Conservation (phyloP, 2,113 vertebrate species). For the Dendrocopos noguchii region DNA sequence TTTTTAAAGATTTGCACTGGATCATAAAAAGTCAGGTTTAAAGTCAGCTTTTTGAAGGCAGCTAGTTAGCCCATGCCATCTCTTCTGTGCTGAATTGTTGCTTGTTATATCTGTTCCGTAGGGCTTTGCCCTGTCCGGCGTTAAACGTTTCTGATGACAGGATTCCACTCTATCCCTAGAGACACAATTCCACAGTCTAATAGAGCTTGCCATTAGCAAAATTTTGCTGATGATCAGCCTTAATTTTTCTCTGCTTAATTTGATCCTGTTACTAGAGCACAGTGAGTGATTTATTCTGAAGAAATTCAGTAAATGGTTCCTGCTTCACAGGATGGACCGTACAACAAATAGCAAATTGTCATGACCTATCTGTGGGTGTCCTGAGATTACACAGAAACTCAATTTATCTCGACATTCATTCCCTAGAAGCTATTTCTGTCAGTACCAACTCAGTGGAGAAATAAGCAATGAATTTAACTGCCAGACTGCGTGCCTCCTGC, state of each 20-base stretch:
- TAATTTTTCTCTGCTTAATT: slow-evolving; percentile 61
- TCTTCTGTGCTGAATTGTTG: neutral
- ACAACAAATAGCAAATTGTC: slow-evolving; percentile 63
- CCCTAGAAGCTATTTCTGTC: slow-evolving; percentile 59
- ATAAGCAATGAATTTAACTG: neutral
- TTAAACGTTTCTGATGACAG: slow-evolving; percentile 8
- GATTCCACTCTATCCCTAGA: slow-evolving; percentile 27
- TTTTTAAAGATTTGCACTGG: neutral
- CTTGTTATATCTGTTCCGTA: slow-evolving; percentile 1
- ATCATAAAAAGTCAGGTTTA: neutral
- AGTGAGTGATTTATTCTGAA: slow-evolving; percentile 58
- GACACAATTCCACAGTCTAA: slow-evolving; percentile 49
- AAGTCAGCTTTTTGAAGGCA: neutral
- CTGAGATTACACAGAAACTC: slow-evolving; percentile 57
- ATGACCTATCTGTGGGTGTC: slow-evolving; percentile 65
- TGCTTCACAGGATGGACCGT: slow-evolving; percentile 64
- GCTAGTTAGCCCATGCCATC: neutral
- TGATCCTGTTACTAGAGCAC: slow-evolving; percentile 34
- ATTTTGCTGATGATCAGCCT: slow-evolving; percentile 46
- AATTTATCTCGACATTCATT: slow-evolving; percentile 56
- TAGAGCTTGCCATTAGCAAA: slow-evolving; percentile 41
- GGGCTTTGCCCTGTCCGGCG: slow-evolving; percentile 20
- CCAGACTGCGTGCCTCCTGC: neutral
- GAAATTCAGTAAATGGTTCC: slow-evolving; percentile 61
- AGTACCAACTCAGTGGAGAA: neutral